These are phyloP conservation scores for Cranoglanis bouderius DNA, from an alignment of 2,113 vertebrate genomes.

Conservation along the genomic window DNA sequence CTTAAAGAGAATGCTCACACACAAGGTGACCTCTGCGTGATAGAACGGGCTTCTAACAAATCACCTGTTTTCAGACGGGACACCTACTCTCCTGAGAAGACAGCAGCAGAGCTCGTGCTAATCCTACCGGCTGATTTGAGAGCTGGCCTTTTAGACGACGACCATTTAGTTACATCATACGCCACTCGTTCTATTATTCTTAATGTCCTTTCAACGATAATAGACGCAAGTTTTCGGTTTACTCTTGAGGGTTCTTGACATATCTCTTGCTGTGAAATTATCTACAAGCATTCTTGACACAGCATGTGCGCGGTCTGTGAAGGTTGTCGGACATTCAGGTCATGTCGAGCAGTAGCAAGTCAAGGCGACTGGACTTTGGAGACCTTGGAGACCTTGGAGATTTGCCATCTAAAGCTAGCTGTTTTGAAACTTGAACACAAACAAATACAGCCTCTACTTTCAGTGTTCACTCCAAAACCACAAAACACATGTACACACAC, in stretches of 20 bases:
- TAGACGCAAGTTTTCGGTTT: not conserved
- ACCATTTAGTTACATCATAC: constrained; percentile 20
- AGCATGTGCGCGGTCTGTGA: not conserved
- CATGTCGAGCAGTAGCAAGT: not conserved
- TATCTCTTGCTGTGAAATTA: not conserved
- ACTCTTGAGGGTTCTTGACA: not conserved
- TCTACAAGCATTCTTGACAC: not conserved
- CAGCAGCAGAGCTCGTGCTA: constrained; percentile 28
- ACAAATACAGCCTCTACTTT: not conserved
- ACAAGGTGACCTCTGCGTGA: constrained; percentile 52
- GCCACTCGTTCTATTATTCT: not conserved
- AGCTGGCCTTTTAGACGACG: constrained; percentile 13
- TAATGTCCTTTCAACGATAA: not conserved
- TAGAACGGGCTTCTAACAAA: constrained; percentile 38
- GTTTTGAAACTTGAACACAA: not conserved
- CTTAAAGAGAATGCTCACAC: constrained; percentile 22
- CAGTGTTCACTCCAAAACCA: not conserved
- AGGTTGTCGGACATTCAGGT: not conserved
- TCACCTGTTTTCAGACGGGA: constrained; percentile 35
- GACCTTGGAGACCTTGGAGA: too few species aligned
- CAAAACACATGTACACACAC: not conserved
- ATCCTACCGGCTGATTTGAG: constrained; percentile 25
- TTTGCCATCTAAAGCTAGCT: not conserved
- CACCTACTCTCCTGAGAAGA: constrained; percentile 27
- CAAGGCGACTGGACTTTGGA: not conserved